These are phyloP conservation scores for Paragorgia papillata DNA, from an alignment of 92 coral and sea anemone species.

Conservation along the genomic window DNA sequence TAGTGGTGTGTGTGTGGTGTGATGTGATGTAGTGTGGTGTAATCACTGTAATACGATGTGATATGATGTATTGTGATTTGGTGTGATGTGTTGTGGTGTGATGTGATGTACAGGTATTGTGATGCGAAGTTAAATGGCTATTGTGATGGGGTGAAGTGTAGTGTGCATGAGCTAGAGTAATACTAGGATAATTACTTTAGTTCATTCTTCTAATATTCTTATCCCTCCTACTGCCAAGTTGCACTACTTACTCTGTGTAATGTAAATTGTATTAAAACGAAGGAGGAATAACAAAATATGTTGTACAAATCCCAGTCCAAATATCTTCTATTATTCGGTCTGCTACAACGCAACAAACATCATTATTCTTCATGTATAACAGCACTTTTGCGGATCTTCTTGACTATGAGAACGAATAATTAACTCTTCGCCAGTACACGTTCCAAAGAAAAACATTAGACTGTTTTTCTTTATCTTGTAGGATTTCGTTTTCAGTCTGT, in stretches of 20 bases:
- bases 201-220: too few relatives aligned
- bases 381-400: neutral
- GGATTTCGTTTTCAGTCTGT: conserved; percentile 96
- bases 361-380: neutral
- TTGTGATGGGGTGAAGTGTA: too few relatives aligned
- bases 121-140: too few relatives aligned
- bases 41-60: too few relatives aligned
- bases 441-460: too few relatives aligned
- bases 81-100: too few relatives aligned
- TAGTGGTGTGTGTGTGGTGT: neutral
- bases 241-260: neutral
- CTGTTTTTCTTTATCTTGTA: conserved; percentile 6
- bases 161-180: too few relatives aligned
- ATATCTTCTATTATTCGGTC: conserved; percentile 1
- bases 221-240: conserved; percentile 41
- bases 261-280: conserved; percentile 31
- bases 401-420: neutral
- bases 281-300: conserved; percentile 9
- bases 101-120: too few relatives aligned
- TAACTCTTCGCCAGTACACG: too few relatives aligned
- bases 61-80: too few relatives aligned
- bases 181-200: too few relatives aligned
- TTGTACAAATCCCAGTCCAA: conserved; percentile 34
- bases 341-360: conserved; percentile 29
- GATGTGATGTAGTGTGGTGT: too few relatives aligned